Evolutionary conservation across 2,113 vertebrate species (phyloP), one percentile per base, ranked within the genome.

Genomic region (Calypte anna): DNA sequence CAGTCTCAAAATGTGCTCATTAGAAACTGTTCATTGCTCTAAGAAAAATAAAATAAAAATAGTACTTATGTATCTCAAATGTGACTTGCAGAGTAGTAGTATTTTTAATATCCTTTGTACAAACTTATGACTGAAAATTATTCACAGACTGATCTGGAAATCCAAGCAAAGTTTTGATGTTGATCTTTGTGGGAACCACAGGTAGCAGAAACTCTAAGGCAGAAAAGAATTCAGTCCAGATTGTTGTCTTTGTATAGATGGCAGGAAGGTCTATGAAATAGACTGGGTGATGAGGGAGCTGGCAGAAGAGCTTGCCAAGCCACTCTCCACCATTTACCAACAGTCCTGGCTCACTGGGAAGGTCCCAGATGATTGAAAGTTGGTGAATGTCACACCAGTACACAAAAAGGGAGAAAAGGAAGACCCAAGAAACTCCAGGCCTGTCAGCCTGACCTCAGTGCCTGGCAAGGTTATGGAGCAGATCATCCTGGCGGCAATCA

Each of bases 41-140:
- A 92, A 87, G 69, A 72, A 91, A 96, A 91, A 61, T 15, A 16
- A 58, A 50, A 73, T 77, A 79, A 72, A 93, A 91, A 66, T 67
- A 51, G 2, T 43, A 82, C 77, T 91, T 91, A 59, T 74, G 9
- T 67, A 33, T 83, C 59, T 90, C 28, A 63, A 64, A 75, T 44
- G 12, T 67, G 27, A 8, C 19, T 28, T 48, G 11, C 27, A 88
- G 53, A 74, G 4, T 27, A 58, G 36, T 86, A 91, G 61, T 36
- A 80, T 74, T 86, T 80, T 91, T 93, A 78, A 23, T 7, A 83
- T 19, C 8, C 12, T 86, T 86, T 74, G 15, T 88, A 44, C 78
- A 74, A 86, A 44, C 38, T 57, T 73, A 44, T 64, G 8, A 11
- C 38, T 54, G 13, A 86, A 88, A 91, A 91, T 77, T 21, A 64